Evolutionary conservation across 2,113 vertebrate genomes (phyloP), one percentile per base, ranked within the genome.

Genomic region (Piprites chloris): DNA sequence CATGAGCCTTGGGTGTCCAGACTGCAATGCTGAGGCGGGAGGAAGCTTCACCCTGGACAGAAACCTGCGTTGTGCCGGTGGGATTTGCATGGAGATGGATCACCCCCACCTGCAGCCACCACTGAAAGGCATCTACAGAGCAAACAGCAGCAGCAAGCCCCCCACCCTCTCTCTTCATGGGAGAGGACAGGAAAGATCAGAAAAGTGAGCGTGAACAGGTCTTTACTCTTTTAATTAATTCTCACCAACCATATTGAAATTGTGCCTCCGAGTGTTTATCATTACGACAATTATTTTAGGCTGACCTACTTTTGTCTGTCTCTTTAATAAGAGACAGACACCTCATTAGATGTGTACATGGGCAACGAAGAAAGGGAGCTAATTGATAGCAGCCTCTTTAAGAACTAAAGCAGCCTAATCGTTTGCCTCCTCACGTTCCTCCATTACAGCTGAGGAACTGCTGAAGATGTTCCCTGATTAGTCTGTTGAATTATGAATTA

Each of bases 401-500:
- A 95, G 96, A 94, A 67, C 72, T 63, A 72, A 92, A 88, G 94
- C 92, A 56, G 32, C 85, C 97, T 98, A 95, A 98, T 98, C 94
- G 41, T 93, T 96, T 98, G 97, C 97, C 68, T 96, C 94, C 97
- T 97, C 98, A 98, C 98, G 97, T 98, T 97, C 96, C 93, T 95
- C 96, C 97, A 96, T 97, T 96, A 95, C 86, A 63, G 96, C 33
- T 49, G 71, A 93, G 94, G 96, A 98, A 61, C 95, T 91, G 95
- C 96, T 69, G 97, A 98, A 98, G 98, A 98, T 98, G 98, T 97
- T 98, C 97, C 84, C 98, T 98, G 98, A 98, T 98, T 98, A 98
- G 98, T 97, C 97, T 98, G 97, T 76, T 98, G 98, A 98, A 98
- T 98, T 98, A 98, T 98, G 98, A 98, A 98, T 98, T 97, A 98